Evolutionary conservation across 2,797 vertebrate species (phyloP).

Genomic region (Valencia hispanica): DNA sequence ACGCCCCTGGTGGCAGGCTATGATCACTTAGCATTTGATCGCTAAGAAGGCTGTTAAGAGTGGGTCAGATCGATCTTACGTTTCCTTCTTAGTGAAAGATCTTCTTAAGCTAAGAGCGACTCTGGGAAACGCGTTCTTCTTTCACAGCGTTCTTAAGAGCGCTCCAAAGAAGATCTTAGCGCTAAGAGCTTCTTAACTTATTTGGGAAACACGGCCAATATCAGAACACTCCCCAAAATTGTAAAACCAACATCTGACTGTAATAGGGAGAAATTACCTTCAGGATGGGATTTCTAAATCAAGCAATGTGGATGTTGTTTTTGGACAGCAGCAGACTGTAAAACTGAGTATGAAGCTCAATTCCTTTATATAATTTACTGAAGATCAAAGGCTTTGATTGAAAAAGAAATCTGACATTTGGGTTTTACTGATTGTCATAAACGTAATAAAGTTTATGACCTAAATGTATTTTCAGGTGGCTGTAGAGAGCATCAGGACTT

Average conservation of each 20-base stretch:
- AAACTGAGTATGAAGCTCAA: neutral
- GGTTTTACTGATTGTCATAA: neutral
- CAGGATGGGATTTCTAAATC: neutral
- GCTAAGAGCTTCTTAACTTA: too few relatives aligned
- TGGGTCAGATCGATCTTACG: too few relatives aligned
- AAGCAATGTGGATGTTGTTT: neutral
- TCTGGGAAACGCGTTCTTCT: too few relatives aligned
- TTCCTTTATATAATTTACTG: neutral
- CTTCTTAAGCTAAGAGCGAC: too few relatives aligned
- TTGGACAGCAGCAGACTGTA: neutral
- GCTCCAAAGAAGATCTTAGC: too few relatives aligned
- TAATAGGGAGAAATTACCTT: neutral
- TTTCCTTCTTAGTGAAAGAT: too few relatives aligned
- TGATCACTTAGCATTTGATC: too few relatives aligned
- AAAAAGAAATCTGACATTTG: neutral
- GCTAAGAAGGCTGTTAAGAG: too few relatives aligned
- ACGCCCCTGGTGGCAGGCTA: too few relatives aligned
- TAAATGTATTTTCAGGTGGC: too few relatives aligned
- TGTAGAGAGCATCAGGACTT: neutral
- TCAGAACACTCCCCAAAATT: neutral
- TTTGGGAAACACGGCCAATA: too few relatives aligned
- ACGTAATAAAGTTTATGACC: neutral
- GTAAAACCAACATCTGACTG: neutral
- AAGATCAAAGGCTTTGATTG: too few relatives aligned
- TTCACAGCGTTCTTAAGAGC: neutral